Evolutionary conservation across 2,113 vertebrate genomes (phyloP), one percentile per base, ranked within the genome.

Genomic region (Takifugu flavidus): DNA sequence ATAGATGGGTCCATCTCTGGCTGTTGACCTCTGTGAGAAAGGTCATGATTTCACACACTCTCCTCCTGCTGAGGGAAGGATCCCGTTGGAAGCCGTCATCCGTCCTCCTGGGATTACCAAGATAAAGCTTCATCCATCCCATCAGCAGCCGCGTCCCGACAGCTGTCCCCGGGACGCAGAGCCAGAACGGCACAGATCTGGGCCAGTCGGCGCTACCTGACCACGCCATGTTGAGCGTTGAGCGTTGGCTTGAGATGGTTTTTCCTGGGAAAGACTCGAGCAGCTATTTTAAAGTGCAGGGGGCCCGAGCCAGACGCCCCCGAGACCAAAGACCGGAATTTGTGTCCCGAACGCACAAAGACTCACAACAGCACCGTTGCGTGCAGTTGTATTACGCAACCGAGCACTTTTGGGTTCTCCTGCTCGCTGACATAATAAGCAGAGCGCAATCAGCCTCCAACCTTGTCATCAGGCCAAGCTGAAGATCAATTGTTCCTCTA

Each of bases 401-500:
- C 43, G 1, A 5, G 5, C 46, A 70, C 64, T 81, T 89, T 79
- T 78, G 57, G 43, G 68, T 53, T 47, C 51, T 65, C 56, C 60
- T 60, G 73, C 54, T 59, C 78, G 77, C 79, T 89, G 83, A 89
- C 85, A 84, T 88, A 83, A 79, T 80, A 78, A 71, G 69, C 74
- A 1, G 8, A 58, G 63, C n/a, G 3, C 68, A 72, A 72, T 81
- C 65, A 82, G 54, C 79, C 69, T 71, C 46, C 70, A 82, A 89
- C 77, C 77, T 81, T 88, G 88, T 86, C 82, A 82, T 63, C 56
- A 34, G 78, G 86, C 84, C 88, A 88, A 86, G 83, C 56, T 79
- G 65, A 51, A 65, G 68, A 89, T 89, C 85, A 82, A 88, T 89
- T 89, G 88, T 89, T 88, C 85, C 79, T 79, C 82, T 80, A 78